Evolutionary conservation across 2,888 invertebrate species (phyloP), one percentile per base, ranked within the genome.

Genomic region (Melieria omissa): DNA sequence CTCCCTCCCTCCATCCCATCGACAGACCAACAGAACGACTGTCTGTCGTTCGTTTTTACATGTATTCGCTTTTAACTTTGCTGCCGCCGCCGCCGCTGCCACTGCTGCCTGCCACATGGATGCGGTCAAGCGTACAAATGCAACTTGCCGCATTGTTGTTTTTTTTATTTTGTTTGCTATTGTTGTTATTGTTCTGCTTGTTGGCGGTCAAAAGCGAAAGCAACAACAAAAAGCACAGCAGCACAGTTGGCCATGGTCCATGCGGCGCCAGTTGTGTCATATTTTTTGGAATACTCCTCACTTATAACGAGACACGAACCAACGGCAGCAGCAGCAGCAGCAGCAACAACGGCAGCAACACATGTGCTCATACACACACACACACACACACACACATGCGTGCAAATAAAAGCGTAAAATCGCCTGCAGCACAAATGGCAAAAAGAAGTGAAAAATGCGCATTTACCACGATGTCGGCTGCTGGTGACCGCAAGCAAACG

Each of bases 231-330:
- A 68, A 67, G 67, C 60, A 64, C 58, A 49, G 54, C 46, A 41
- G 46, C 69, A 72, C 76, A 77, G 76, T 76, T 76, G 76, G 75
- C 74, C 75, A 75, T 77, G 77, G 77, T 77, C 76, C 77, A 75
- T 76, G 75, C 77, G 78, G 78, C 78, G 78, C 78, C 78, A 78
- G 76, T 76, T 77, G 76, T 76, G 77, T 77, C 76, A 78, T 78
- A 78, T 78, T 78, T 78, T 74, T 78, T 73, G 73, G 74, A 73
- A 73, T 74, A 57, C 58, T 70, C 41, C 63, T 49, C 65, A 49
- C 58, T 65, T 58, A 60, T 52, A 70, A 65, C 65, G 65, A 70
- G 70, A 70, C 70, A 65, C 49, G 58, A 70, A 70, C 57, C 60
- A 62, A 55, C 55, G 55, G 47, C 42, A 44, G 46, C 62, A 62